Evolutionary conservation across 2,113 vertebrate genomes (phyloP), one percentile per base, ranked within the genome.

Genomic region (Albula glossodonta): DNA sequence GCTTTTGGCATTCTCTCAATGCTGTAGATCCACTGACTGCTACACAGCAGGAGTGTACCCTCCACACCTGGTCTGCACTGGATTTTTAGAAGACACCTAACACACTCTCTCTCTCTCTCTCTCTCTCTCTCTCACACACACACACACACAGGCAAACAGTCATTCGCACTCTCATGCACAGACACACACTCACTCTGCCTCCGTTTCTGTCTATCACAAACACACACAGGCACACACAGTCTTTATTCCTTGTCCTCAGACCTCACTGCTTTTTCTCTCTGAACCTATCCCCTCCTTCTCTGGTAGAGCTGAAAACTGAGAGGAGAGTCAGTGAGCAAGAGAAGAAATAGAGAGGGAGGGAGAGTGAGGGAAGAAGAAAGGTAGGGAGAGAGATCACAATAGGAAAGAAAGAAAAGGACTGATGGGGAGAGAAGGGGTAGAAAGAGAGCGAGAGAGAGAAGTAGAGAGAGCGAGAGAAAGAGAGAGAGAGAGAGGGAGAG

Each of bases 401-500:
- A 41, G 31, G 31, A 41, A 41, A 41, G 31, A 41, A 1, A 41
- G 31, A 41, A 41, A 41, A 41, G 31, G 31, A 41, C 31, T 41
- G 31, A 41, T 41, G 31, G 31, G 92, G 85, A 84, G 90, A 90
- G 90, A 78, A 88, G 88, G 85, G 91, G 50, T 89, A 79, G 79
- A 22, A 66, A 6, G 31, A 9, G 49, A 63, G n/a, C 57, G 13
- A 84, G 53, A 63, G 49, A 63, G 86, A 84, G 48, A 70, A 41
- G 87, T 86, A 88, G 80, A 84, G 84, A 90, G 84, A 83, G 86
- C 83, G 70, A 84, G 88, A 88, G 92, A 91, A 83, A 84, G 90
- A 90, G 91, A 87, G 86, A 90, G 91, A 50, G 89, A 79, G 90
- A 89, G 91, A n/a, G 66, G 90, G 87, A 87, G 86, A 90, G 88